A percentile compares a stretch with the other conserved stretches of the same genome.
Evolutionary conservation across 1,140 invertebrate species (phyloP).

Genomic region (Psix sp.): DNA sequence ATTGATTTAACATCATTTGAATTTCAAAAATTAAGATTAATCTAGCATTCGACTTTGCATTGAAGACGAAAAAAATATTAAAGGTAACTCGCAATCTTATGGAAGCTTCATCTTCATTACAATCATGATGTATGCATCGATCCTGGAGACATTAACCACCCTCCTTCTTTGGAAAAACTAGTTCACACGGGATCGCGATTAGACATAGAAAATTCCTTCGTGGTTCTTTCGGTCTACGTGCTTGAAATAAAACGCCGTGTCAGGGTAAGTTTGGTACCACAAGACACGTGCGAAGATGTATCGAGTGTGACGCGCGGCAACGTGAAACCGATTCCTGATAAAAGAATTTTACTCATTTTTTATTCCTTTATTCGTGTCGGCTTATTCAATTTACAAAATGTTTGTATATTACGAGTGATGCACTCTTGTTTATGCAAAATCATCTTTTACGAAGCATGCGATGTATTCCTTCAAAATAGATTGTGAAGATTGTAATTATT

Average conservation of each 20-base stretch:
- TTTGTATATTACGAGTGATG: conserved; percentile 11
- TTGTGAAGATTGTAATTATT: too few species aligned
- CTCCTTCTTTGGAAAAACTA: conserved; percentile 51
- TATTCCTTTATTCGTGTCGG: conserved; percentile 8
- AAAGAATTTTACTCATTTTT: conserved; percentile 50
- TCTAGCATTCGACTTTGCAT: too few species aligned
- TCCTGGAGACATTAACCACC: conserved; percentile 47
- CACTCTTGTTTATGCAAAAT: neutral
- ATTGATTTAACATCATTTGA: too few species aligned
- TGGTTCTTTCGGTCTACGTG: conserved; percentile 58
- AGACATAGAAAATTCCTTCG: conserved; percentile 59
- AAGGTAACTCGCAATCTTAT: conserved; percentile 32
- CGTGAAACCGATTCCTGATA: conserved; percentile 54
- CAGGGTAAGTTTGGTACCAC: conserved; percentile 56
- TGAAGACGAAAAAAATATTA: conserved; percentile 42
- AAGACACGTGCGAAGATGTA: conserved; percentile 58
- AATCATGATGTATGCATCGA: conserved; percentile 54
- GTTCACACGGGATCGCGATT: conserved; percentile 60
- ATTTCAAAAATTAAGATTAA: too few species aligned
- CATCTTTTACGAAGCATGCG: neutral
- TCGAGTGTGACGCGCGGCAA: conserved; percentile 54
- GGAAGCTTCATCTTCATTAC: conserved; percentile 54
- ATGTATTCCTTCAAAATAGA: too few species aligned
- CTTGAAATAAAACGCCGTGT: conserved; percentile 61
- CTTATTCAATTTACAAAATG: conserved; percentile 21